Evolutionary conservation across 1,140 invertebrate genomes (phyloP).

Genomic region (Euura lappo): DNA sequence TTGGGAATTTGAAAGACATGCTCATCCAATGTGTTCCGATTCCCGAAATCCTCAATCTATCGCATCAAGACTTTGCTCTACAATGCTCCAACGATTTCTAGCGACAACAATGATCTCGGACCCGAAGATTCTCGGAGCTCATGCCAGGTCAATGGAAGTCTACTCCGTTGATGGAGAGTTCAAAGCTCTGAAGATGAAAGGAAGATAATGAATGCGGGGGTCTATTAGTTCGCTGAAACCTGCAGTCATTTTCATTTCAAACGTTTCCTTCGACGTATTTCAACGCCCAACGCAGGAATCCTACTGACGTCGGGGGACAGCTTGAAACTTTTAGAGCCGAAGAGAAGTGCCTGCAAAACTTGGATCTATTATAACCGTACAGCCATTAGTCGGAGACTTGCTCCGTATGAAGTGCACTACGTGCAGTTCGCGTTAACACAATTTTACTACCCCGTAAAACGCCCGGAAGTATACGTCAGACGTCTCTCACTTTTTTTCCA

Average conservation of each 20-base stretch:
- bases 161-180: not conserved
- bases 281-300: not conserved
- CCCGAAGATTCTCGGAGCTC: not conserved
- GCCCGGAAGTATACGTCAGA: not conserved
- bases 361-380: not conserved
- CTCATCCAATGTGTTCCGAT: not conserved
- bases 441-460: not conserved
- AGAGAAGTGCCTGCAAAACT: not conserved
- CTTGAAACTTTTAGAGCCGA: not conserved
- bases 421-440: not conserved
- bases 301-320: not conserved
- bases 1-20: not conserved
- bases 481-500: not conserved
- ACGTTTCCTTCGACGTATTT: not conserved
- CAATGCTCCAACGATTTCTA: not conserved
- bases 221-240: not conserved
- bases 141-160: not conserved
- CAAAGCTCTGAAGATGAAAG: not conserved
- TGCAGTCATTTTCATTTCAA: slow-evolving; percentile 2
- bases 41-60: not conserved
- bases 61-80: not conserved
- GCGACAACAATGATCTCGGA: not conserved
- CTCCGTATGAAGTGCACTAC: not conserved
- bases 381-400: not conserved
- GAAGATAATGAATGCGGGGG: not conserved